These are phyloP conservation scores for Yponomeuta plumbellus DNA, from an alignment of 2,888 invertebrate genomes.

Conservation along the genomic window DNA sequence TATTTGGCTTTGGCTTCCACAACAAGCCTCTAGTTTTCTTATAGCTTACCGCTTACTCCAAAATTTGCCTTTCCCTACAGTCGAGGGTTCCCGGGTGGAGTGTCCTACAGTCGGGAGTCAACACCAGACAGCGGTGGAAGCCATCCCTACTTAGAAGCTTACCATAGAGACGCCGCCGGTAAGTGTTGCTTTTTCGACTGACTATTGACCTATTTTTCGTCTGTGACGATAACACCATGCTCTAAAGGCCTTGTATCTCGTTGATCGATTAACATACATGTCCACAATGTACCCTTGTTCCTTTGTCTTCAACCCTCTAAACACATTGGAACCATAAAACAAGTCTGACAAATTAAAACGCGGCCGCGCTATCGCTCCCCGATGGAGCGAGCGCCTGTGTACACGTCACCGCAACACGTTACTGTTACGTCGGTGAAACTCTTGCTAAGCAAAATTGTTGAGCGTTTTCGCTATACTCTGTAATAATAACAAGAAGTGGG, in stretches of 20 bases:
- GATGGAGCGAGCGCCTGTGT: constrained; percentile 30
- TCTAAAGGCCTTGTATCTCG: not conserved
- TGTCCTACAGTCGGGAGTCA: constrained; percentile 89
- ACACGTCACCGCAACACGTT: constrained; percentile 36
- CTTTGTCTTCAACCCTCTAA: constrained; percentile 21
- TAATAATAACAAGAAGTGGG: not conserved
- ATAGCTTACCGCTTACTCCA: no score
- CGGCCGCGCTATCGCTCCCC: constrained; percentile 52
- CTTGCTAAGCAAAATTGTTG: not conserved
- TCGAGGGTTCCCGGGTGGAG: constrained; percentile 80
- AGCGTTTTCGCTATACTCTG: not conserved
- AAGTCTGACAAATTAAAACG: constrained; percentile 67
- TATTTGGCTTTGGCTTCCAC: not conserved
- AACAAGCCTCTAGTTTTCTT: not conserved
- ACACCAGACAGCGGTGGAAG: constrained; percentile 93
- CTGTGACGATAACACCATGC: not conserved
- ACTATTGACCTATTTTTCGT: not conserved
- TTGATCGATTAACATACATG: not conserved
- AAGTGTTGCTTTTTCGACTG: constrained; percentile 38
- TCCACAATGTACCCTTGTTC: constrained; percentile 9
- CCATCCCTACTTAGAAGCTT: constrained; percentile 89
- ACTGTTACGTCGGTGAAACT: constrained; percentile 15
- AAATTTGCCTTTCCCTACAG: constrained; percentile 42
- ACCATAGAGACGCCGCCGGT: constrained; percentile 89
- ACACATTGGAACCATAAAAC: constrained; percentile 44